These are phyloP conservation scores for Strongylocentrotus purpuratus DNA, from an alignment of 35 echinoderm and acorn worm genomes.

Conservation along the genomic window DNA sequence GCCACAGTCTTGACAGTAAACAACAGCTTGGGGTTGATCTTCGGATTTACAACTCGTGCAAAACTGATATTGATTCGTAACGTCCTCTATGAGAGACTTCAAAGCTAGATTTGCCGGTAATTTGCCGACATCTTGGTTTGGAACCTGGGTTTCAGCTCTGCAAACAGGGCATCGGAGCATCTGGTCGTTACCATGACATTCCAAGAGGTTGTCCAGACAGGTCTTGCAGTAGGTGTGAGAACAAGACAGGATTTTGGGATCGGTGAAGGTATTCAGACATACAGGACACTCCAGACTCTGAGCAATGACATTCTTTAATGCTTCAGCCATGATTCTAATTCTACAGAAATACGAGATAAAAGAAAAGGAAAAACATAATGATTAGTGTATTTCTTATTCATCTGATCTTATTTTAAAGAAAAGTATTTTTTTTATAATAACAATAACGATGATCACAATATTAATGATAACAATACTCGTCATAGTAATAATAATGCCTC, in stretches of 20 bases:
- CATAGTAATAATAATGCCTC: too few relatives aligned
- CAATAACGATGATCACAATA: too few relatives aligned
- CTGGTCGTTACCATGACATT: neutral
- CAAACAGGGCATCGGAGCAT: neutral
- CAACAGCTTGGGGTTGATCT: neutral
- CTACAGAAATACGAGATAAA: neutral
- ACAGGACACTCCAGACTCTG: constrained; percentile 21
- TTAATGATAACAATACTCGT: too few relatives aligned
- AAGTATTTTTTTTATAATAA: too few relatives aligned
- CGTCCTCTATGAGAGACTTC: neutral
- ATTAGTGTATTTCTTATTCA: too few relatives aligned
- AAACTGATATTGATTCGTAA: neutral
- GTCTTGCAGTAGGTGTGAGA: constrained; percentile 21
- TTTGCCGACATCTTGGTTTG: neutral
- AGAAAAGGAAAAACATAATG: neutral
- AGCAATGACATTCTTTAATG: neutral
- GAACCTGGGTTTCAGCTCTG: neutral
- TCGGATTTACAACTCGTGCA: neutral
- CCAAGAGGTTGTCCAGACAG: neutral
- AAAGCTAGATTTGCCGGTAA: neutral
- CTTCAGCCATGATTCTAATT: neutral
- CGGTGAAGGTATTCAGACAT: neutral
- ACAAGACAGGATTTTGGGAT: neutral
- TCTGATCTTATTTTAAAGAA: too few relatives aligned
- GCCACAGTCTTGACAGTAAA: constrained; percentile 27